These are phyloP conservation scores for Rutpela maculata DNA, from an alignment of 2,888 invertebrate species.

Conservation along the genomic window DNA sequence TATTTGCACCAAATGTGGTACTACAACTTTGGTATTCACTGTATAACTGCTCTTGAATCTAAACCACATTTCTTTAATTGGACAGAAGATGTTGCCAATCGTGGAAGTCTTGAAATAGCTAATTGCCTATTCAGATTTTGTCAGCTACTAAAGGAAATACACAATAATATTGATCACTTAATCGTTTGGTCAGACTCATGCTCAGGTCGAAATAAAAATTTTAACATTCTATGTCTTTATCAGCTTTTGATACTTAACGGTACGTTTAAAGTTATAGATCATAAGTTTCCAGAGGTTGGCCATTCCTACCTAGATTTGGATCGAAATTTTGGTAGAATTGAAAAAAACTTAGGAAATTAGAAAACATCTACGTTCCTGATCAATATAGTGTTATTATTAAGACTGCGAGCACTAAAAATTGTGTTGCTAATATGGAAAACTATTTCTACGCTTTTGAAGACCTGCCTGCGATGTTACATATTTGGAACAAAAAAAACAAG, in stretches of 20 bases:
- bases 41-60: conserved; percentile 22
- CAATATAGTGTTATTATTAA: conserved; percentile 61
- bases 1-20: conserved; percentile 57
- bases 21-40: conserved; percentile 55
- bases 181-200: conserved; percentile 63
- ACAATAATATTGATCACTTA: conserved; percentile 38
- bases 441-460: conserved; percentile 11
- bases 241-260: conserved; percentile 60
- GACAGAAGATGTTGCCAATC: too few species aligned
- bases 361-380: too few species aligned
- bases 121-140: too few species aligned
- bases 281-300: conserved; percentile 62
- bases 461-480: conserved; percentile 5
- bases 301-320: conserved; percentile 65
- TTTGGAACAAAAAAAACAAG: not conserved
- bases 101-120: too few species aligned
- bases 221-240: conserved; percentile 59
- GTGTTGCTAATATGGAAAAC: conserved; percentile 53
- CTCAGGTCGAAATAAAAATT: conserved; percentile 64
- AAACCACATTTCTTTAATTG: too few species aligned
- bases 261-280: too few species aligned
- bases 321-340: conserved; percentile 55
- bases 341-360: conserved; percentile 63
- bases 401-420: conserved; percentile 52
- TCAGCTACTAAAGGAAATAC: conserved; percentile 43